These are phyloP conservation scores for Oreochromis aureus DNA, from an alignment of 2,113 vertebrate species.

Conservation along the genomic window DNA sequence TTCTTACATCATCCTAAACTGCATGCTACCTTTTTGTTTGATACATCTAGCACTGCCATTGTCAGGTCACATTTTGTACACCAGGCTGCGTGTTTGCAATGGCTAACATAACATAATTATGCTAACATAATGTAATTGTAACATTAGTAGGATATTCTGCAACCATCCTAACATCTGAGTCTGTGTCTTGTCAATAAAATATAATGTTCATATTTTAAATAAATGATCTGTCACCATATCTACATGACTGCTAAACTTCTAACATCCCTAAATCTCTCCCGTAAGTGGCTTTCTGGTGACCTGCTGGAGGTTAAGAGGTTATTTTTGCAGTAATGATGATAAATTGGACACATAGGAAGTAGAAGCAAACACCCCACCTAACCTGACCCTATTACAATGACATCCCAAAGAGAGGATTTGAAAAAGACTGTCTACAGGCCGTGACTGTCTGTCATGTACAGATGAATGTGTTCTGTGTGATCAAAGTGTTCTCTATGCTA, in stretches of 20 bases:
- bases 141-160: not conserved
- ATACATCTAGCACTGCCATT: not conserved
- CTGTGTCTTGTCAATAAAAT: not conserved
- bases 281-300: not conserved
- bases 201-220: not conserved
- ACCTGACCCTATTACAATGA: not conserved
- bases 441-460: not conserved
- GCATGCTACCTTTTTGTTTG: not conserved
- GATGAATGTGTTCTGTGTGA: not conserved
- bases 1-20: not conserved
- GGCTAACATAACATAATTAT: not conserved
- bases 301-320: not conserved
- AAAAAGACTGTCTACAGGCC: not conserved
- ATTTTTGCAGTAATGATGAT: not conserved
- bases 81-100: not conserved
- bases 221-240: not conserved
- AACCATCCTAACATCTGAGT: not conserved
- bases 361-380: not conserved
- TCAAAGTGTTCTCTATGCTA: not conserved
- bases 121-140: not conserved
- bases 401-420: not conserved
- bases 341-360: not conserved
- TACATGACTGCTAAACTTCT: not conserved
- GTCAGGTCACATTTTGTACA: not conserved
- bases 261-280: not conserved